phyloP scores from a whole-genome alignment of 2,888 invertebrate species.

The Aphrophora alni region DNA sequence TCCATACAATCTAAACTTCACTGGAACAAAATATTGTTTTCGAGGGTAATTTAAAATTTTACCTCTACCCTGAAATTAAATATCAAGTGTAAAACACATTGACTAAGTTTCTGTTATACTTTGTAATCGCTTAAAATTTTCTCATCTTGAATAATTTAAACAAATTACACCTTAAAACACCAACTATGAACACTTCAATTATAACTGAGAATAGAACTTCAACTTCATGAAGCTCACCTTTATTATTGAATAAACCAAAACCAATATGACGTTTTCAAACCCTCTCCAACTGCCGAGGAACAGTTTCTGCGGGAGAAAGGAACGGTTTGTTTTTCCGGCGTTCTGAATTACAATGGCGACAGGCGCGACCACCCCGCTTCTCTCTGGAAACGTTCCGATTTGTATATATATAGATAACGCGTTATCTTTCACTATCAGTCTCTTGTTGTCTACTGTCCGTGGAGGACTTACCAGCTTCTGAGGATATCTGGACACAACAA shows the following conservation, averaged over 20 bases:
- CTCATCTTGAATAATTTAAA: too few species aligned
- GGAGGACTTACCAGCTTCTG: not conserved
- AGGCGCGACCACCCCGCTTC: conserved; percentile 23
- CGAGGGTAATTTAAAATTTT: too few species aligned
- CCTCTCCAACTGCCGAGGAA: not conserved
- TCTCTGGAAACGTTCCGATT: conserved; percentile 4
- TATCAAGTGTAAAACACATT: too few species aligned
- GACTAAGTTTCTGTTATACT: too few species aligned
- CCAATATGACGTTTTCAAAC: not conserved
- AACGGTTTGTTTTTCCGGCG: conserved; percentile 38
- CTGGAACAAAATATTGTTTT: too few species aligned
- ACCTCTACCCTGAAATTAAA: too few species aligned
- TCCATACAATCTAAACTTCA: too few species aligned
- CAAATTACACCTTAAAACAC: not conserved
- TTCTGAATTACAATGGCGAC: conserved; percentile 33
- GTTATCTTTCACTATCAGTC: conserved; percentile 15
- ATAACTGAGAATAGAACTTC: not conserved
- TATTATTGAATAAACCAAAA: not conserved
- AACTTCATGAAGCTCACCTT: too few species aligned
- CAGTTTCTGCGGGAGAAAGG: conserved; percentile 31
- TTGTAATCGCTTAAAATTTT: too few species aligned
- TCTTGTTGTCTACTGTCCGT: not conserved
- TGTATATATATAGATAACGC: conserved; percentile 34
- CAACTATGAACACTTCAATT: not conserved
- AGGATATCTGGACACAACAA: not conserved